phyloP scores from a whole-genome alignment of 2,797 vertebrate genomes.

The Liasis olivaceus region DNA sequence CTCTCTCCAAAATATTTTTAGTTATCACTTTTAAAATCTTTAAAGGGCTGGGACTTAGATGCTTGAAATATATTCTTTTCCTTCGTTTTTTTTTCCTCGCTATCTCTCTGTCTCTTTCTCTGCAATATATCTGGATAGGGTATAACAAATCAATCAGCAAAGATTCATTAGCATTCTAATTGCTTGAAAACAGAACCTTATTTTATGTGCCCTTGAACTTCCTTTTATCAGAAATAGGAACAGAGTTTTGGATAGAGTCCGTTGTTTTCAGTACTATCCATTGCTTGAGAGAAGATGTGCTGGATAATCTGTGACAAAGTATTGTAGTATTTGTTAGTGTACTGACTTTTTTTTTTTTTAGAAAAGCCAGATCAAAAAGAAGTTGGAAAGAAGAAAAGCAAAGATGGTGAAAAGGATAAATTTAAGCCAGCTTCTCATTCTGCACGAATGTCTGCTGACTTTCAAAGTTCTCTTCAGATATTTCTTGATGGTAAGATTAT shows the following conservation, averaged over 20 bases:
- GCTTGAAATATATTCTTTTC: neutral
- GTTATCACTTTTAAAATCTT: neutral
- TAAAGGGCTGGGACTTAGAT: neutral
- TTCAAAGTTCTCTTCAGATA: constrained; percentile 52
- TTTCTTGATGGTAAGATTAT: constrained; percentile 69
- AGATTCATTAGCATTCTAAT: neutral
- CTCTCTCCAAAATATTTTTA: neutral
- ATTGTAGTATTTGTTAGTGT: neutral
- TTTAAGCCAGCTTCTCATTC: constrained; percentile 56
- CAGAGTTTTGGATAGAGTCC: neutral
- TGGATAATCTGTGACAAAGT: neutral
- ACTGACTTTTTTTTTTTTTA: constrained; percentile 56
- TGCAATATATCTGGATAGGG: neutral
- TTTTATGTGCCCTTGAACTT: neutral
- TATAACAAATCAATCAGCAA: neutral
- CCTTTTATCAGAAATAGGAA: neutral
- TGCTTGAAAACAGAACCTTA: neutral
- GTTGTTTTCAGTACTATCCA: neutral
- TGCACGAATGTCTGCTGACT: constrained; percentile 54
- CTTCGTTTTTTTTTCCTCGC: neutral
- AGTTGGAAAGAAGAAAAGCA: constrained; percentile 70
- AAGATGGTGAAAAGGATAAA: constrained; percentile 75
- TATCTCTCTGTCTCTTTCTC: too few relatives aligned
- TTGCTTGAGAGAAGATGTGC: neutral
- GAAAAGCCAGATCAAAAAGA: constrained; percentile 74